Evolutionary conservation across 1,140 invertebrate species (phyloP).

Genomic region (Aphis gossypii): DNA sequence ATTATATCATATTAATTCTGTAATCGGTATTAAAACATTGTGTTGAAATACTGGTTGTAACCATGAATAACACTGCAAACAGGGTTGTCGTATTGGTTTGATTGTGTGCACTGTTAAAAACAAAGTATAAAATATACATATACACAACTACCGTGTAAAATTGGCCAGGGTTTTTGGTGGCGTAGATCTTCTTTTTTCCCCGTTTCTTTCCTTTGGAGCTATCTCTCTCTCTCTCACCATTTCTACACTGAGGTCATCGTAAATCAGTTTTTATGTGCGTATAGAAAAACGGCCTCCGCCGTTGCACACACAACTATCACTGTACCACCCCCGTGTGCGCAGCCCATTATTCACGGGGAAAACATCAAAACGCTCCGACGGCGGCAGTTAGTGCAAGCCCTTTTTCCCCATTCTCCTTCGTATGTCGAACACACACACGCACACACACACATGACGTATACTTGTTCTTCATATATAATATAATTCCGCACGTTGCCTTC

Average conservation of each 20-base stretch:
- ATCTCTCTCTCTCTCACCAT: neutral
- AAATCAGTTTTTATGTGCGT: slow-evolving; percentile 56
- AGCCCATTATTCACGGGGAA: slow-evolving; percentile 51
- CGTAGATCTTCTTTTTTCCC: neutral
- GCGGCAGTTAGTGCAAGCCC: slow-evolving; percentile 51
- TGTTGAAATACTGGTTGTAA: neutral
- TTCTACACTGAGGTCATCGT: slow-evolving; percentile 50
- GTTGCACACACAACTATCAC: slow-evolving; percentile 44
- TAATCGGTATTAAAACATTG: neutral
- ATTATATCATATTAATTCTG: neutral
- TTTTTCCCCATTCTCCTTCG: neutral
- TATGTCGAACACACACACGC: neutral
- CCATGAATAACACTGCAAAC: neutral
- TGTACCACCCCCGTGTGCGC: slow-evolving; percentile 26
- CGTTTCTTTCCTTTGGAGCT: neutral
- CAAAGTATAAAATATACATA: neutral
- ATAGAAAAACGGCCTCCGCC: slow-evolving; percentile 51
- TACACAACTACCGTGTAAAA: neutral
- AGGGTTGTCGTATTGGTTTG: neutral
- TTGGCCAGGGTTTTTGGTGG: slow-evolving; percentile 18
- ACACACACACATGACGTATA: neutral
- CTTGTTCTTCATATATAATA: slow-evolving; percentile 13
- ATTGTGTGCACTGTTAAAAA: neutral
- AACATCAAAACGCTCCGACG: slow-evolving; percentile 48
- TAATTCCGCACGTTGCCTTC: slow-evolving; percentile 30